These are phyloP conservation scores for Lepilemur septentrionalis DNA, from an alignment of 2,797 vertebrate species.

Conservation along the genomic window DNA sequence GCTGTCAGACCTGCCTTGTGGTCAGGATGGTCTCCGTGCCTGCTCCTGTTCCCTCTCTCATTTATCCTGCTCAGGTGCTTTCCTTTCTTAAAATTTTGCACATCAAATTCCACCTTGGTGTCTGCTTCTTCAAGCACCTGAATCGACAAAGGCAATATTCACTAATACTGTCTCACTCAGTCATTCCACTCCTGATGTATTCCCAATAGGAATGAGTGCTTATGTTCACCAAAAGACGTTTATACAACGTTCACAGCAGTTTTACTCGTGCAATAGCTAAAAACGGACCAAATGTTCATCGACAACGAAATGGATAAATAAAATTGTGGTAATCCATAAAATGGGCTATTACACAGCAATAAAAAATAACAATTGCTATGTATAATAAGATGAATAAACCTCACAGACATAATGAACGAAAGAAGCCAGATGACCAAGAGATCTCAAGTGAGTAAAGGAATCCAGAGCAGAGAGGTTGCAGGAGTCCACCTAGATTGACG, in stretches of 20 bases:
- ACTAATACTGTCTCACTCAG: not conserved
- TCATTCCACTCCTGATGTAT: not conserved
- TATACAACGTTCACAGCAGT: not conserved
- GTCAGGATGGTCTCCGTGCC: not conserved
- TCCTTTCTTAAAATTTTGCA: not conserved
- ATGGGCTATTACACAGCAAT: not conserved
- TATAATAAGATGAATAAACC: not conserved
- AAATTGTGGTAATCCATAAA: not conserved
- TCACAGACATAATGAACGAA: not conserved
- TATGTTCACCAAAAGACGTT: not conserved
- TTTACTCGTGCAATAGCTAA: not conserved
- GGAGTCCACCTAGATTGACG: not conserved
- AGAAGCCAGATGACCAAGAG: not conserved
- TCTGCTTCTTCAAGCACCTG: not conserved
- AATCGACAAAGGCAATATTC: not conserved
- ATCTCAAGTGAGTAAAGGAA: not conserved
- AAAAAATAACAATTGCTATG: not conserved
- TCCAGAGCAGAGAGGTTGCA: not conserved
- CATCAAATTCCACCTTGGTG: not conserved
- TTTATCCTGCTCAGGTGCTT: not conserved
- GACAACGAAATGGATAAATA: not conserved
- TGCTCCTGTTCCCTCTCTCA: not conserved
- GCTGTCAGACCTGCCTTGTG: not conserved
- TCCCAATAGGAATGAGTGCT: not conserved
- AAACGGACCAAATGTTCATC: not conserved